Evolutionary conservation across 2,113 vertebrate species (phyloP).

Genomic region (Nycticebus coucang): DNA sequence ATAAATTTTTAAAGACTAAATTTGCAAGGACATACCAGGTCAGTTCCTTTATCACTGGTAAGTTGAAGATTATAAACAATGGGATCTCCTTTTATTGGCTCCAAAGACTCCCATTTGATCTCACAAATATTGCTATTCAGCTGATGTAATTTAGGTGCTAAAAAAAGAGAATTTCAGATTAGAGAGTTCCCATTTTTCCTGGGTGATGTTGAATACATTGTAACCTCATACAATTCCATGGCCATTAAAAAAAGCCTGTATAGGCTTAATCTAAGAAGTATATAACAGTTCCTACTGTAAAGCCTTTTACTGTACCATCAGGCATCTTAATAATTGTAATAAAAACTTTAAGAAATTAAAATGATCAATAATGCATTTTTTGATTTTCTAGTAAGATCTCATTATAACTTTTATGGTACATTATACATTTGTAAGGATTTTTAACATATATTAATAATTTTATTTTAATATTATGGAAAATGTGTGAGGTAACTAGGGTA

Average conservation of each 20-base stretch:
- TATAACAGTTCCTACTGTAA: neutral
- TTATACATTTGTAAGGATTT: neutral
- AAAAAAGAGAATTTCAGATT: constrained; percentile 19
- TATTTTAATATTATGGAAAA: neutral
- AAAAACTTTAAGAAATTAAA: neutral
- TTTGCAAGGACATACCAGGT: constrained; percentile 82
- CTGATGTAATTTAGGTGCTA: constrained; percentile 86
- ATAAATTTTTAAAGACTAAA: neutral
- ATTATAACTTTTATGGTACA: neutral
- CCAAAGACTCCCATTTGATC: constrained; percentile 88
- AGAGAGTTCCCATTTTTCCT: constrained; percentile 23
- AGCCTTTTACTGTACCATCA: neutral
- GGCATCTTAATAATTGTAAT: constrained; percentile 1
- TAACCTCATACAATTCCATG: neutral
- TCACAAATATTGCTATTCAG: constrained; percentile 85
- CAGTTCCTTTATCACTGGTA: constrained; percentile 85
- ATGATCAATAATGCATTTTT: neutral
- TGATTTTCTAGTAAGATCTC: neutral
- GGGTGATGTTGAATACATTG: neutral
- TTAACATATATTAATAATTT: neutral
- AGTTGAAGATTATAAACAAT: constrained; percentile 90
- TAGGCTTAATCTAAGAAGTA: neutral
- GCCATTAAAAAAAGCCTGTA: neutral
- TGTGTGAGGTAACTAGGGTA: neutral
- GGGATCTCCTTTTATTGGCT: constrained; percentile 88